These are phyloP conservation scores for Alligator sinensis DNA, from an alignment of 2,113 vertebrate genomes.

Conservation along the genomic window DNA sequence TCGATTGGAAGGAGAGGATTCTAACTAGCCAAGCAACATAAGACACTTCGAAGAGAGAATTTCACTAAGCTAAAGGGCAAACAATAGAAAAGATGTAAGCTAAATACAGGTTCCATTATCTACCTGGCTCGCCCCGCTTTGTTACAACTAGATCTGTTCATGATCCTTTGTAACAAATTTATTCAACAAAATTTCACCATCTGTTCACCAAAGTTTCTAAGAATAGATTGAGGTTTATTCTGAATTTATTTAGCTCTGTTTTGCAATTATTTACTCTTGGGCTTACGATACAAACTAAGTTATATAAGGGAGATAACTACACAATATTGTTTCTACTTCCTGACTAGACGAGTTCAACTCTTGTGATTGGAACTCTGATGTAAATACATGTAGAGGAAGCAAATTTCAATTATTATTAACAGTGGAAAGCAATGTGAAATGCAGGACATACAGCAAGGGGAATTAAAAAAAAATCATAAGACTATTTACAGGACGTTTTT, in stretches of 20 bases:
- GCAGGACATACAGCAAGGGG: background rate
- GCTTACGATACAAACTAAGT: background rate
- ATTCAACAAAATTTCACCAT: background rate
- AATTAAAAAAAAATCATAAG: background rate
- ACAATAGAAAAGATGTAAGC: background rate
- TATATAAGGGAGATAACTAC: accelerated
- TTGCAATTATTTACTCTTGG: accelerated
- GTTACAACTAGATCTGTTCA: accelerated
- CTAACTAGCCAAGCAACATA: conserved; percentile 4
- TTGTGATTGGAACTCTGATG: background rate
- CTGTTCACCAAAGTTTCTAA: accelerated
- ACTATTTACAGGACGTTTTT: background rate
- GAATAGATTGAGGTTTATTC: accelerated
- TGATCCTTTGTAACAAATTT: background rate
- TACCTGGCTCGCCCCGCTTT: accelerated
- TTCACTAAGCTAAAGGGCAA: background rate
- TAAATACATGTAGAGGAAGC: accelerated
- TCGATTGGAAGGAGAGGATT: conserved; percentile 46
- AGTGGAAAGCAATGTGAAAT: background rate
- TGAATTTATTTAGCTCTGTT: accelerated
- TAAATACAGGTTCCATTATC: accelerated
- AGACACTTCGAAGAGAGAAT: background rate
- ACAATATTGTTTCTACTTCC: background rate
- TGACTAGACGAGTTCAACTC: accelerated
- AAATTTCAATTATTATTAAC: background rate